Base-by-base conservation (phyloP, 23 tunicate genomes). In the Styela plicata region DNA sequence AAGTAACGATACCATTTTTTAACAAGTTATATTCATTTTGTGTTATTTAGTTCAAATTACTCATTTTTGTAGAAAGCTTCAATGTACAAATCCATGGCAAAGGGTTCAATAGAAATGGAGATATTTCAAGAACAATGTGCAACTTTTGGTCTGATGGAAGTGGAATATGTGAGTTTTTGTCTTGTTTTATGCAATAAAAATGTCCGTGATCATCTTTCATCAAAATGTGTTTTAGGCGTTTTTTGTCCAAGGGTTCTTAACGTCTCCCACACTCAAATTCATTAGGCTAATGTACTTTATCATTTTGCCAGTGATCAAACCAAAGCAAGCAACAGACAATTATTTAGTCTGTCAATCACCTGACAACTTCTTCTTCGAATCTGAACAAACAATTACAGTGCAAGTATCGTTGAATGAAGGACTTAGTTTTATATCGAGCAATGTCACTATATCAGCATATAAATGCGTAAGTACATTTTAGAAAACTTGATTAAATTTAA, bases 331-430 rank as follows among this genome's bases (percentile, higher is more conserved):
- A 52, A 34, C 57, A 5, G 70, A 80, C 66, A 85, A 70, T 28
- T 69, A 52, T 16, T 83, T 90, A 3, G 36, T 74, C 20, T 90
- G 96, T 74, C 73, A 86, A 2, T 82, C 96, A 33, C 89, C 89
- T 0, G 67, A 82, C 3, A 44, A 75, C 33, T 80, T 90, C 44
- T 26, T 31, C 27, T 61, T 90, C 32, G 64, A 21, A 7, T 57
- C 29, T 18, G 89, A 74, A 10, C 79, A 85, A 80, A 67, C 57
- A 19, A 70, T 91, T 28, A 73, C 70, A 29, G 75, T 91, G 3
- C 90, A 91, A 83, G 97, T 91, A 57, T 73, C 90, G 2, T 79
- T 91, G 83, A 91, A 91, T 70, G 82, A 70, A 31, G 97, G 97
- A 25, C 31, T 91, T 61, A 91, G 87, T 79, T 91, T 91, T 64